phyloP scores from a whole-genome alignment of 2,888 invertebrate species.

The Agriopis marginaria region DNA sequence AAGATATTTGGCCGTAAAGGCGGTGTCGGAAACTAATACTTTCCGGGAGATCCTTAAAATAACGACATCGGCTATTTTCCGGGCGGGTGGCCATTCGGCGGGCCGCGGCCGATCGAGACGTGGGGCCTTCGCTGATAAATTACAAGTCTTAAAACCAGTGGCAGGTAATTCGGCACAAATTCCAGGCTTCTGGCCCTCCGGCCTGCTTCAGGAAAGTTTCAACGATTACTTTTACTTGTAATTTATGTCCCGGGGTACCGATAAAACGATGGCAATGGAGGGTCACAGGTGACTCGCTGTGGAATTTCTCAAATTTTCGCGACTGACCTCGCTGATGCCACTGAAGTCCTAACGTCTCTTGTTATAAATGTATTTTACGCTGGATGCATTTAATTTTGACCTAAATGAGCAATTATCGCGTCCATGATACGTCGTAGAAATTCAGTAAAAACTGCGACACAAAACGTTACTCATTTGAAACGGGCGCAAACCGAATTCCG shows the following conservation, averaged over 20 bases:
- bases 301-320: constrained; percentile 61
- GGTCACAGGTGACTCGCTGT: constrained; percentile 76
- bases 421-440: constrained; percentile 39
- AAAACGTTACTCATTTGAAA: constrained; percentile 36
- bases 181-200: constrained; percentile 71
- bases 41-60: constrained; percentile 60
- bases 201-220: constrained; percentile 77
- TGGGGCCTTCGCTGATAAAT: constrained; percentile 85
- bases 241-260: constrained; percentile 78
- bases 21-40: constrained; percentile 57
- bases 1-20: constrained; percentile 51
- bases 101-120: constrained; percentile 68
- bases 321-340: constrained; percentile 53
- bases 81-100: constrained; percentile 61
- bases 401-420: constrained; percentile 40
- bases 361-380: constrained; percentile 52
- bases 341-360: constrained; percentile 53
- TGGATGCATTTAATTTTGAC: constrained; percentile 49
- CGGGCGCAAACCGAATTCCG: constrained; percentile 30
- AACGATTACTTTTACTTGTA: constrained; percentile 83
- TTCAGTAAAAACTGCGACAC: constrained; percentile 33
- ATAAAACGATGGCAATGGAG: constrained; percentile 72
- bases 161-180: constrained; percentile 87
- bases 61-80: constrained; percentile 72
- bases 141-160: constrained; percentile 87